Conservation (phyloP, 2,888 invertebrate genomes). For the Agonopterix arenella region DNA sequence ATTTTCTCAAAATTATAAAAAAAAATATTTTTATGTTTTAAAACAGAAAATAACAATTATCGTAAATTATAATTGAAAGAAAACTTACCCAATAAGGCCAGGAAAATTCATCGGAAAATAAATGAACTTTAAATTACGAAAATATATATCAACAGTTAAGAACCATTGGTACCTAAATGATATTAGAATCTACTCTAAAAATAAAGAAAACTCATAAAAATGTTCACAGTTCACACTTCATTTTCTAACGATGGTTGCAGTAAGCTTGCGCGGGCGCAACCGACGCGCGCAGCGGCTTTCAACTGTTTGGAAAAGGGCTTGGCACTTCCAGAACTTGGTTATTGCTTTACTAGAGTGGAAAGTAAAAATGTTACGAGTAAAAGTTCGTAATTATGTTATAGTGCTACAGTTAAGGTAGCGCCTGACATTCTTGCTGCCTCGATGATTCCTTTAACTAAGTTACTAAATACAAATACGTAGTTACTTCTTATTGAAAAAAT, state of each 20-base stretch:
- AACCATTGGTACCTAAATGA: no score
- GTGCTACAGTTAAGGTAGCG: background rate
- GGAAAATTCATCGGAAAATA: no score
- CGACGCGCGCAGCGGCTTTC: conserved; percentile 35
- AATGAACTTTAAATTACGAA: no score
- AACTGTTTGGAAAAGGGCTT: conserved; percentile 59
- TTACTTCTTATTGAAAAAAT: no score
- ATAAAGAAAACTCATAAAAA: background rate
- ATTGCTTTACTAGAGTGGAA: conserved; percentile 31
- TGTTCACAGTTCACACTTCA: background rate
- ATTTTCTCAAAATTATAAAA: no score
- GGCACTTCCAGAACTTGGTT: conserved; percentile 25
- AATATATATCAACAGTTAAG: no score
- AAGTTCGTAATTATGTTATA: conserved; percentile 35
- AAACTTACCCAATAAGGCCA: background rate
- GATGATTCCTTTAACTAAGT: no score
- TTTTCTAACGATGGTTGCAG: background rate
- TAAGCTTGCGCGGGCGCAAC: conserved; percentile 4
- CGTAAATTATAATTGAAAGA: background rate
- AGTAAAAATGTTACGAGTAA: conserved; percentile 55
- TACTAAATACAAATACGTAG: no score
- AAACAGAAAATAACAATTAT: background rate
- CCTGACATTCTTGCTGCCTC: no score
- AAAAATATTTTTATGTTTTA: no score
- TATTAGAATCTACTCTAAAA: background rate